These are phyloP conservation scores for Patella pellucida DNA, from an alignment of 2,888 invertebrate genomes.

Conservation along the genomic window DNA sequence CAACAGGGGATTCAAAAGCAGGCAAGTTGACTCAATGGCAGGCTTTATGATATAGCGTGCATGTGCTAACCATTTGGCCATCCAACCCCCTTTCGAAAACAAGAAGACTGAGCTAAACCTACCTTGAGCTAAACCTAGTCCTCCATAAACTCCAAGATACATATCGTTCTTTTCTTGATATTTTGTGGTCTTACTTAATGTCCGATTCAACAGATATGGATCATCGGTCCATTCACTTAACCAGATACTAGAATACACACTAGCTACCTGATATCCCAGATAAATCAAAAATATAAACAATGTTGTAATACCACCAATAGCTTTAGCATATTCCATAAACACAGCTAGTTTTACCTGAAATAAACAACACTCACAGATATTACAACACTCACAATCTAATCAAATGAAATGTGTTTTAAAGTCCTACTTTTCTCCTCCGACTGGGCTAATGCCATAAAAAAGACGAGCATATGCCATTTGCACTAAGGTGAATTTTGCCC, in stretches of 20 bases:
- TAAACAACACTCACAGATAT: neutral
- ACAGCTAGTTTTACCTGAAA: conserved; percentile 84
- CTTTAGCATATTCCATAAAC: conserved; percentile 89
- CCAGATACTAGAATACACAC: conserved; percentile 66
- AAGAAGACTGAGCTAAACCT: neutral
- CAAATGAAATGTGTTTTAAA: too few relatives aligned
- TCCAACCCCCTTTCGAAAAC: too few relatives aligned
- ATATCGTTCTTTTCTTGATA: conserved; percentile 56
- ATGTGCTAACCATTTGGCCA: too few relatives aligned
- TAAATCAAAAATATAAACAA: conserved; percentile 79
- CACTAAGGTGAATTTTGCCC: too few relatives aligned
- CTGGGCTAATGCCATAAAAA: too few relatives aligned
- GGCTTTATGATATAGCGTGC: too few relatives aligned
- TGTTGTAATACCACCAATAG: conserved; percentile 82
- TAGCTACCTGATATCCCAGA: conserved; percentile 57
- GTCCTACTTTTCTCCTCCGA: too few relatives aligned
- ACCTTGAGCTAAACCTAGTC: conserved; percentile 66
- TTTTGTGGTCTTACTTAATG: conserved; percentile 47
- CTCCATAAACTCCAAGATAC: conserved; percentile 73
- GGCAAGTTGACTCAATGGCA: too few relatives aligned
- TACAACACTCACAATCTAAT: too few relatives aligned
- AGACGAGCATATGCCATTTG: too few relatives aligned
- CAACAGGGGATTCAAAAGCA: too few relatives aligned
- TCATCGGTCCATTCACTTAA: conserved; percentile 70
- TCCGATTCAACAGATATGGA: conserved; percentile 52